Evolutionary conservation across 2,113 vertebrate genomes (phyloP).

Genomic region (Geococcyx californianus): DNA sequence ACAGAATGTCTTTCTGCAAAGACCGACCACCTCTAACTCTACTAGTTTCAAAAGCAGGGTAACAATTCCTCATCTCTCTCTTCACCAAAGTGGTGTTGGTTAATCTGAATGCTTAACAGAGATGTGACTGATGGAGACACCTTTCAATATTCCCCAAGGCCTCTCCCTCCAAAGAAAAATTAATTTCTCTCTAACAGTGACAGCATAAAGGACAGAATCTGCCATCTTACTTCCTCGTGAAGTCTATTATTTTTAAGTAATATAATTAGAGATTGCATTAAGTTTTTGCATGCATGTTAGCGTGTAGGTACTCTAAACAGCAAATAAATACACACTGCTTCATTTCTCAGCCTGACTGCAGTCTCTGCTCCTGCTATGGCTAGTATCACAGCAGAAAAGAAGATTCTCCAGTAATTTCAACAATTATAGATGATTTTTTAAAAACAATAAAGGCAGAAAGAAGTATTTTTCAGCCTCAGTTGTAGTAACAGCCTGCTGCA

Average conservation of each 20-base stretch:
- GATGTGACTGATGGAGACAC: neutral
- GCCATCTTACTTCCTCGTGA: neutral
- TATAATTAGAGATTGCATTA: neutral
- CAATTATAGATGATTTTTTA: neutral
- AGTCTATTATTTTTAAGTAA: neutral
- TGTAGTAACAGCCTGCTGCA: neutral
- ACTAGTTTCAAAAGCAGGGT: no score
- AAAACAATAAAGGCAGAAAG: neutral
- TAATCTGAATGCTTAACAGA: neutral
- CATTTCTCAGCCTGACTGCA: neutral
- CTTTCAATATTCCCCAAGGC: neutral
- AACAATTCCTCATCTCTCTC: neutral
- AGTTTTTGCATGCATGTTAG: neutral
- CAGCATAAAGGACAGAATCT: neutral
- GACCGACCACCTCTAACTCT: no score
- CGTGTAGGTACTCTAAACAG: neutral
- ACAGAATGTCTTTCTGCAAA: neutral
- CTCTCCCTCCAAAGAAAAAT: neutral
- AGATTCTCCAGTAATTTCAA: neutral
- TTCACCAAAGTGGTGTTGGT: neutral
- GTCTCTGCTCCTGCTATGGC: neutral
- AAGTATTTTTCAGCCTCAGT: neutral
- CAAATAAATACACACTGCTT: neutral
- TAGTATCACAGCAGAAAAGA: neutral
- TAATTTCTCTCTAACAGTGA: neutral